phyloP scores from a whole-genome alignment of 1,140 invertebrate genomes.

The Halyomorpha halys region DNA sequence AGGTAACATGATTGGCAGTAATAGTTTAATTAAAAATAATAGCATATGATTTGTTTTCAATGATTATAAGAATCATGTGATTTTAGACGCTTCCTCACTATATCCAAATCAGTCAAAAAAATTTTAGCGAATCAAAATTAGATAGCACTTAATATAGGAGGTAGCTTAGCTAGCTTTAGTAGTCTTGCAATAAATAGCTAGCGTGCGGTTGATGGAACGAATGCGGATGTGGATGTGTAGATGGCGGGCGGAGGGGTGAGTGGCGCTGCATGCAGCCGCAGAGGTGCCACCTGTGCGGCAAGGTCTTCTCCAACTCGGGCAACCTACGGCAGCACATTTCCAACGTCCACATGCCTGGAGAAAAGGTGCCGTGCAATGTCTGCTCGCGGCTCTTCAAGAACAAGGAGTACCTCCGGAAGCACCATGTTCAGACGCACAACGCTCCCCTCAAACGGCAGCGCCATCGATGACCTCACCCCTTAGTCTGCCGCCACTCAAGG shows the following conservation, averaged over 20 bases:
- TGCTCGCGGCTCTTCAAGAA: slow-evolving; percentile 58
- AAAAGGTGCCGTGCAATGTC: slow-evolving; percentile 51
- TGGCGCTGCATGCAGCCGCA: slow-evolving; percentile 34
- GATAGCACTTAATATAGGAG: no score
- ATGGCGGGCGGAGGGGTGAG: slow-evolving; percentile 27
- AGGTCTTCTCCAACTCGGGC: slow-evolving; percentile 52
- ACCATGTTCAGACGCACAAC: slow-evolving; percentile 52
- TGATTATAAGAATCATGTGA: no score
- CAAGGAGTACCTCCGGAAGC: slow-evolving; percentile 58
- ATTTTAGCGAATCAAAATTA: no score
- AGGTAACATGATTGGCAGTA: no score
- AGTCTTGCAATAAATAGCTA: no score
- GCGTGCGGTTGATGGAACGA: no score
- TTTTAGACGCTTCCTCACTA: no score
- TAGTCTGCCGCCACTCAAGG: neutral
- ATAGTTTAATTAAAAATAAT: no score
- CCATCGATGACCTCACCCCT: slow-evolving; percentile 5
- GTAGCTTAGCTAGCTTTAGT: no score
- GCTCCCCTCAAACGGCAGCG: slow-evolving; percentile 29
- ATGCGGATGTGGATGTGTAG: neutral
- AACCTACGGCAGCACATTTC: slow-evolving; percentile 64
- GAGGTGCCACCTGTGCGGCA: slow-evolving; percentile 51
- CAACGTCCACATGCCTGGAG: slow-evolving; percentile 57
- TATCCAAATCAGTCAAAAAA: no score
- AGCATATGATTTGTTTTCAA: no score